Conservation (phyloP, 2,797 vertebrate genomes). For the Ibycter americanus region DNA sequence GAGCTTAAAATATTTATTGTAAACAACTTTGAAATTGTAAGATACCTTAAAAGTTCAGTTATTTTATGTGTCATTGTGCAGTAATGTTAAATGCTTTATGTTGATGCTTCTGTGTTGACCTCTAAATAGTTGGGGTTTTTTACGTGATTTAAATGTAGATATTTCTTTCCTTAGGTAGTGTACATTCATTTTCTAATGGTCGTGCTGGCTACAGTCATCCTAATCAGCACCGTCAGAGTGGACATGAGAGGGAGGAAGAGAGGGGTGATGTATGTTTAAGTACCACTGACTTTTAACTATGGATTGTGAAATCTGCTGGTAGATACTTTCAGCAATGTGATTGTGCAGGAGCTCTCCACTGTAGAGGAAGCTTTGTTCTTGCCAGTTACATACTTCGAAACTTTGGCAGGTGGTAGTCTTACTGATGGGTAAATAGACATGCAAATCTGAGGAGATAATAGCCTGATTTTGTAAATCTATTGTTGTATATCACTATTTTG, state of each 20-base stretch:
- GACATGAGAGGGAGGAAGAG: constrained; percentile 91
- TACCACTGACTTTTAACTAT: neutral
- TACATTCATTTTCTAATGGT: constrained; percentile 92
- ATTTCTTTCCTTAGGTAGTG: constrained; percentile 79
- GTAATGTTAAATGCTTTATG: neutral
- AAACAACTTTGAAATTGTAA: neutral
- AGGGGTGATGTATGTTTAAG: constrained; percentile 89
- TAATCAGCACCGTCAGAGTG: constrained; percentile 84
- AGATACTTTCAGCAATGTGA: neutral
- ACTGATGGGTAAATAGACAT: neutral
- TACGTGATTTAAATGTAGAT: neutral
- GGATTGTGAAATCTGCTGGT: neutral
- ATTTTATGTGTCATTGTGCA: neutral
- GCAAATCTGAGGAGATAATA: neutral
- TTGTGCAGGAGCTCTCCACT: neutral
- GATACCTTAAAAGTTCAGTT: neutral
- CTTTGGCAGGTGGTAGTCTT: neutral
- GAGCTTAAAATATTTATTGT: neutral
- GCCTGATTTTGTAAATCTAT: neutral
- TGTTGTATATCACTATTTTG: neutral
- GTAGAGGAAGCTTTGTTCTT: neutral
- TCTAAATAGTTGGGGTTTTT: neutral
- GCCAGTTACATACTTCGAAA: neutral
- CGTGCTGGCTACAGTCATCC: constrained; percentile 89
- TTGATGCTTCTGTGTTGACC: neutral